A percentile compares a stretch with the other conserved stretches of the same genome.
These are phyloP conservation scores for Apolygus lucorum DNA, from an alignment of 1,140 invertebrate species.

Conservation along the genomic window DNA sequence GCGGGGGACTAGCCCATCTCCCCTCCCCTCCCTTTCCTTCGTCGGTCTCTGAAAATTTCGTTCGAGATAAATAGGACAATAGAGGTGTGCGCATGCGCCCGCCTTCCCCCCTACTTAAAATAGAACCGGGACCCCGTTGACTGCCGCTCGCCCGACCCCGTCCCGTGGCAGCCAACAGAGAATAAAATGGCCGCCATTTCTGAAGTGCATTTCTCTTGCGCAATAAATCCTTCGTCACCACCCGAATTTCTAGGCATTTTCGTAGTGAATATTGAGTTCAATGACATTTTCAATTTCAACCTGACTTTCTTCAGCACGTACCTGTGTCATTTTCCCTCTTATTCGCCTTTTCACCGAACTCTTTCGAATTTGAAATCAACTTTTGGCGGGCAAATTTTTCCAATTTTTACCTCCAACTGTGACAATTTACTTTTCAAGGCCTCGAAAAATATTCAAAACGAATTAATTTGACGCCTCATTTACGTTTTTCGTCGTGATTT, in stretches of 20 bases:
- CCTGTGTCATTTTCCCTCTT: neutral
- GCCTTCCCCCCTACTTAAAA: slow-evolving; percentile 2
- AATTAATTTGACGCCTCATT: neutral
- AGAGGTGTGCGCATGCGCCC: slow-evolving; percentile 2
- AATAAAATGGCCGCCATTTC: slow-evolving; percentile 13
- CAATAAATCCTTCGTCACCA: neutral
- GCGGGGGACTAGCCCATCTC: too few species aligned
- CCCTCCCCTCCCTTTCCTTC: neutral
- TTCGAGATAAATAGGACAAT: neutral
- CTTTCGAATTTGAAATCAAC: neutral
- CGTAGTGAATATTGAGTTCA: too few species aligned
- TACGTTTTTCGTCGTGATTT: neutral
- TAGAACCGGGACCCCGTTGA: neutral
- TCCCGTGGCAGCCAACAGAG: neutral
- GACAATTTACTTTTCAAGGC: neutral
- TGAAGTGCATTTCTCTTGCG: neutral
- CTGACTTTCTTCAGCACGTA: too few species aligned
- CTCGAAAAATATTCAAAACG: neutral
- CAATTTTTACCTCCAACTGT: neutral
- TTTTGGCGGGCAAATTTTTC: neutral
- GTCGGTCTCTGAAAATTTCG: neutral
- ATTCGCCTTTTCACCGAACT: neutral
- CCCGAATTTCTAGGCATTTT: too few species aligned
- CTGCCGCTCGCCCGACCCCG: neutral
- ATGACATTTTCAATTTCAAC: too few species aligned